Evolutionary conservation across 2,888 invertebrate species (phyloP).

Genomic region (Agriopis leucophaearia): DNA sequence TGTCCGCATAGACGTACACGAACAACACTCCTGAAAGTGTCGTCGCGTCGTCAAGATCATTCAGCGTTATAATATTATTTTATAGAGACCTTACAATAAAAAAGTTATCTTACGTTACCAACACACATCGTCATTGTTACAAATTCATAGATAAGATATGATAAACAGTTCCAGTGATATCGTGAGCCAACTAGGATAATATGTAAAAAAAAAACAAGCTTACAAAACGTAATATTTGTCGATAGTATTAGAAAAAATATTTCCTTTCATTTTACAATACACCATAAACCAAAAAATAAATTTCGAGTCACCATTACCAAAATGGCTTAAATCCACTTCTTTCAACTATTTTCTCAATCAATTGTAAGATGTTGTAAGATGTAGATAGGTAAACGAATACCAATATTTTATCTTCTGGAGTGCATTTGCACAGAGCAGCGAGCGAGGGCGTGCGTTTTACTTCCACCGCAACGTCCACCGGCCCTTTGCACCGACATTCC

Average conservation of each 20-base stretch:
- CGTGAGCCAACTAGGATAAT: neutral
- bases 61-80: constrained; percentile 16
- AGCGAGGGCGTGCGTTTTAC: constrained; percentile 76
- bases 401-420: constrained; percentile 63
- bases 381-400: constrained; percentile 48
- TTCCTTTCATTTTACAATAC: no score
- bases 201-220: neutral
- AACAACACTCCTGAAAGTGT: constrained; percentile 69
- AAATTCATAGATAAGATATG: constrained; percentile 15
- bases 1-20: constrained; percentile 73
- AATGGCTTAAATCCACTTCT: neutral
- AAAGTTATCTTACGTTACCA: neutral
- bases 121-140: constrained; percentile 6
- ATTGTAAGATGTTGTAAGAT: neutral
- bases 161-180: constrained; percentile 16
- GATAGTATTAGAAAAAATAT: no score
- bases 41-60: constrained; percentile 20
- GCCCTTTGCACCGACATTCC: constrained; percentile 74
- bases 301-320: no score
- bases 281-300: no score
- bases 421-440: constrained; percentile 72
- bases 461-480: constrained; percentile 65
- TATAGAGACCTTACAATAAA: neutral
- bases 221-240: neutral
- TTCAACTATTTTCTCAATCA: neutral